Conservation (phyloP, 2,113 vertebrate species). For the Muntiacus reevesi region DNA sequence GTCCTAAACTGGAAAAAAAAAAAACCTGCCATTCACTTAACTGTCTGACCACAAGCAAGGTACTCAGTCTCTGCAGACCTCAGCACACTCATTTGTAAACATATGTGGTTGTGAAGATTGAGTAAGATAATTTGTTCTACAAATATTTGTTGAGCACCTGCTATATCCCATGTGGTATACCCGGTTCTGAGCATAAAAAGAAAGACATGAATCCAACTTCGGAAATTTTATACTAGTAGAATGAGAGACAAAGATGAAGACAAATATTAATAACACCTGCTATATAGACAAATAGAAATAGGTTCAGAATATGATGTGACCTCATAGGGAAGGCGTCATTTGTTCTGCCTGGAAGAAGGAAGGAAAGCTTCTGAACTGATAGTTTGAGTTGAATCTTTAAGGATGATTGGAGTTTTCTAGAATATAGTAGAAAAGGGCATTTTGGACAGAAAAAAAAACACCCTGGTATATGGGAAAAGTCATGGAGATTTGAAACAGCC, state of each 20-base stretch:
- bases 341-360: neutral
- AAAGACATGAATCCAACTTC: neutral
- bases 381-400: neutral
- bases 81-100: neutral
- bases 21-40: neutral
- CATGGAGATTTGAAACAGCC: neutral
- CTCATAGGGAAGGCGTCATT: neutral
- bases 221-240: neutral
- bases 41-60: neutral
- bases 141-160: slow-evolving; percentile 26
- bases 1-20: neutral
- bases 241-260: neutral
- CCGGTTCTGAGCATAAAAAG: neutral
- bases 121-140: slow-evolving; percentile 4
- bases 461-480: neutral
- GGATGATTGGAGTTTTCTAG: neutral
- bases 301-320: neutral
- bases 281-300: neutral
- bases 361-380: neutral
- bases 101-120: neutral
- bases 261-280: neutral
- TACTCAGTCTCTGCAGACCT: neutral
- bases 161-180: neutral
- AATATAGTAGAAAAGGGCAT: neutral
- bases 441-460: neutral